A percentile compares a stretch with the other conserved stretches of the same genome.
Evolutionary conservation across 2,113 vertebrate species (phyloP).

Genomic region (Nycticorax nycticorax): DNA sequence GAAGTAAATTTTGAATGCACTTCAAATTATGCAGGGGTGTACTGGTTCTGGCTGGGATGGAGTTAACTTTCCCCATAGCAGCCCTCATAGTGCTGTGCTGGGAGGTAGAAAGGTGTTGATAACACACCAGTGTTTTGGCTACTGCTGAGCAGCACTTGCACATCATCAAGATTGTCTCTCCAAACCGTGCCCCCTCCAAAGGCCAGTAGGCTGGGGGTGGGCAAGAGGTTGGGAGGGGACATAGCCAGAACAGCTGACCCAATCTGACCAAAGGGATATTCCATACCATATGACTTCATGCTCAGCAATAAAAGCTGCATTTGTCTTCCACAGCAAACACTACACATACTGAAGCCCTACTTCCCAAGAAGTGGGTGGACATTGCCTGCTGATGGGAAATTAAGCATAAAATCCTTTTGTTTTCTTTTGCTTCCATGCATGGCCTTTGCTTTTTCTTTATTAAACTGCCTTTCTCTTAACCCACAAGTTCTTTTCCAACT

Average conservation of each 20-base stretch:
- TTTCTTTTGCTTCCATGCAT: no score
- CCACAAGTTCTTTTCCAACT: not conserved
- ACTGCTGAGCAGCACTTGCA: not conserved
- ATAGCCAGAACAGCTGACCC: no score
- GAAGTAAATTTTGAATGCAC: not conserved
- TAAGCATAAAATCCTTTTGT: no score
- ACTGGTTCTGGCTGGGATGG: not conserved
- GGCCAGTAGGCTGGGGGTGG: not conserved
- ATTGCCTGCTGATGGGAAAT: no score
- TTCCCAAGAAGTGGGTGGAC: no score
- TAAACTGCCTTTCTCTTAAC: not conserved
- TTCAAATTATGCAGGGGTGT: not conserved
- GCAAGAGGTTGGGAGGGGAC: no score
- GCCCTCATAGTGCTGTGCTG: not conserved
- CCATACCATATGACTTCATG: no score
- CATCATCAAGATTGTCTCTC: not conserved
- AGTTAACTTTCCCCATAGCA: not conserved
- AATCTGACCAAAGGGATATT: no score
- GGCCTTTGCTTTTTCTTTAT: no score
- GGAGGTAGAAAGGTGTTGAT: not conserved
- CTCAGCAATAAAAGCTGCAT: no score
- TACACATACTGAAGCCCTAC: no score
- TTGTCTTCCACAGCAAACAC: no score
- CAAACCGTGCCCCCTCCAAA: fast-evolving
- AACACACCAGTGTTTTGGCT: not conserved